Percentiles rank a stretch among this genome's conserved stretches.
These are phyloP conservation scores for Ormyrus pomaceus DNA, from an alignment of 2,888 invertebrate genomes.

Conservation along the genomic window DNA sequence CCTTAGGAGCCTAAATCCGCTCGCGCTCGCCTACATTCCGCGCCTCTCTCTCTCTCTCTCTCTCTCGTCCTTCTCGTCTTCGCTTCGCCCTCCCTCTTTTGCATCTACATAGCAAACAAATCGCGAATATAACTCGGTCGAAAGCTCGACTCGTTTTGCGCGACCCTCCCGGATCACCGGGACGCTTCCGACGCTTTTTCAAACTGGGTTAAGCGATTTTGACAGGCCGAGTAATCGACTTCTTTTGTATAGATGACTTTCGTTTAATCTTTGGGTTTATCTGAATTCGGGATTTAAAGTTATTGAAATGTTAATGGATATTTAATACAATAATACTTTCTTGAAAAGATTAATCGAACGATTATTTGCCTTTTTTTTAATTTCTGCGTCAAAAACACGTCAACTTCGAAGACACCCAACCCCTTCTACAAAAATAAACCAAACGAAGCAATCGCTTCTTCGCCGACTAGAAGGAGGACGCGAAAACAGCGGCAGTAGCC, in stretches of 20 bases:
- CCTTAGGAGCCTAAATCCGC: conserved; percentile 71
- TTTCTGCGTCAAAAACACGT: too few relatives aligned
- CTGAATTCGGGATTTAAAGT: neutral
- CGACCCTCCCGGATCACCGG: conserved; percentile 29
- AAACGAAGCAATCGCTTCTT: neutral
- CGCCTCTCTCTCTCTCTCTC: conserved; percentile 62
- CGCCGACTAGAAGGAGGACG: too few relatives aligned
- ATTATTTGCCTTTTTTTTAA: too few relatives aligned
- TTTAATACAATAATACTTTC: too few relatives aligned
- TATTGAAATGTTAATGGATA: too few relatives aligned
- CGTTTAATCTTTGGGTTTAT: too few relatives aligned
- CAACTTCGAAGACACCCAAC: too few relatives aligned
- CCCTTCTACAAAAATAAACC: neutral
- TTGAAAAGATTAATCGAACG: too few relatives aligned
- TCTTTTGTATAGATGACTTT: too few relatives aligned
- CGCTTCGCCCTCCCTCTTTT: conserved; percentile 44
- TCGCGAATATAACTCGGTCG: conserved; percentile 37
- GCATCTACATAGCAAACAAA: conserved; percentile 17
- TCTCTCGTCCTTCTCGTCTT: conserved; percentile 61
- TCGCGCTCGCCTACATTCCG: conserved; percentile 66
- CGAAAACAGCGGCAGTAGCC: neutral
- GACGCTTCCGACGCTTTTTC: conserved; percentile 25
- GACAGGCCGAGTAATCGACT: neutral
- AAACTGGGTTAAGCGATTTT: conserved; percentile 42
- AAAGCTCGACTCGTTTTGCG: conserved; percentile 6